Conservation (phyloP, 2,888 invertebrate genomes). For the Eubasilissa splendida region DNA sequence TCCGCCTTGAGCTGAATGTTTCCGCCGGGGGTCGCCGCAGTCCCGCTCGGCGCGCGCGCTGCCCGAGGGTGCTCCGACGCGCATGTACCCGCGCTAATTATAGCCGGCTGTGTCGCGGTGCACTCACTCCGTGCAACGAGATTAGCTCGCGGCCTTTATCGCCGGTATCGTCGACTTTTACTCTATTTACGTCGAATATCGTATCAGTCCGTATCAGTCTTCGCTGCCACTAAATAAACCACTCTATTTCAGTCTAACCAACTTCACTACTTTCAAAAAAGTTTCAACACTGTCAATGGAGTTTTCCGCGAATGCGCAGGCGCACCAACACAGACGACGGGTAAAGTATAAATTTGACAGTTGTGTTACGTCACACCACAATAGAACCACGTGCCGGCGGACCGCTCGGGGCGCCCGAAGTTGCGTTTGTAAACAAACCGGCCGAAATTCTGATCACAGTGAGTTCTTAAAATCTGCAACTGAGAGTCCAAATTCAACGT, state of each 20-base stretch:
- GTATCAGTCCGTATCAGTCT: too few relatives aligned
- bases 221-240: too few relatives aligned
- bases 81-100: neutral
- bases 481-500: too few relatives aligned
- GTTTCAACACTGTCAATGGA: too few relatives aligned
- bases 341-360: conserved; percentile 45
- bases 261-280: too few relatives aligned
- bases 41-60: conserved; percentile 4
- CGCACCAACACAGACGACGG: neutral
- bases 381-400: conserved; percentile 36
- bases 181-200: too few relatives aligned
- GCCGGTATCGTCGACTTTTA: neutral
- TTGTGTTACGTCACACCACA: conserved; percentile 41
- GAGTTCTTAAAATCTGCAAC: too few relatives aligned
- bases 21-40: conserved; percentile 37
- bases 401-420: conserved; percentile 14
- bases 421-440: conserved; percentile 20
- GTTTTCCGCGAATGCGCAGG: too few relatives aligned
- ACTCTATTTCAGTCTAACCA: too few relatives aligned
- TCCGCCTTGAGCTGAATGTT: conserved; percentile 57
- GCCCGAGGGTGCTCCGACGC: neutral
- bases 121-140: neutral
- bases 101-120: neutral
- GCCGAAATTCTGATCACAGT: neutral
- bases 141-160: neutral